Conservation (phyloP, 1,140 invertebrate genomes). For the Drosophila trapezifrons region DNA sequence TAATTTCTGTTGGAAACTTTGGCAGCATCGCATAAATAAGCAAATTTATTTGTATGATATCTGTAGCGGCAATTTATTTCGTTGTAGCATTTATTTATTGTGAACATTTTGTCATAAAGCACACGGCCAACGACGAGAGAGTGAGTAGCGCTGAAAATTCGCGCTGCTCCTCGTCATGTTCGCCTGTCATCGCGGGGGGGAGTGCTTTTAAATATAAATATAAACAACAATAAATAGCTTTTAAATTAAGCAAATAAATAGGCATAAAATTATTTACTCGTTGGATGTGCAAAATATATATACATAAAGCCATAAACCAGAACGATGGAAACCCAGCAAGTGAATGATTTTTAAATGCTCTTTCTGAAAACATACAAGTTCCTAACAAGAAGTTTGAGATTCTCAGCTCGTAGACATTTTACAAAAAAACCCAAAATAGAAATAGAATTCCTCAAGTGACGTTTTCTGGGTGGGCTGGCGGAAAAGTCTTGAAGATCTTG, state of each 20-base stretch:
- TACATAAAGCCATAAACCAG: slow-evolving; percentile 6
- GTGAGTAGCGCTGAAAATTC: slow-evolving; percentile 33
- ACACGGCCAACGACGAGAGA: slow-evolving; percentile 21
- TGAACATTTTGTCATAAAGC: slow-evolving; percentile 78
- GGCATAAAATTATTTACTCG: slow-evolving; percentile 48
- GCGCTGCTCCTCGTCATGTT: slow-evolving; percentile 66
- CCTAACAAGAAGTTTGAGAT: background rate
- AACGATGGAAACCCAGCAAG: background rate
- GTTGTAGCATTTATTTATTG: slow-evolving; percentile 69
- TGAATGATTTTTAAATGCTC: slow-evolving; percentile 1
- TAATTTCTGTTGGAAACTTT: slow-evolving; percentile 63
- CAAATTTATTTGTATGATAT: slow-evolving; percentile 56
- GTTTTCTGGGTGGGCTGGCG: slow-evolving; percentile 25
- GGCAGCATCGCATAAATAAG: slow-evolving; percentile 69
- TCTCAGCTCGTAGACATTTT: slow-evolving; percentile 4
- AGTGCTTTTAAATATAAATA: slow-evolving; percentile 42
- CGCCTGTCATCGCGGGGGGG: slow-evolving; percentile 41
- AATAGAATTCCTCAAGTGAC: slow-evolving; percentile 27
- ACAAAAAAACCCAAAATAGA: slow-evolving; percentile 13
- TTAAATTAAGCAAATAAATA: slow-evolving; percentile 59
- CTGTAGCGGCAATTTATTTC: slow-evolving; percentile 64
- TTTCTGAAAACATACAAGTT: background rate
- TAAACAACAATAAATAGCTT: slow-evolving; percentile 45
- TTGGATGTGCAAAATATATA: background rate
- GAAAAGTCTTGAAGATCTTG: slow-evolving; percentile 36